phyloP scores from a whole-genome alignment of 2,797 vertebrate genomes.

The Morus bassanus region DNA sequence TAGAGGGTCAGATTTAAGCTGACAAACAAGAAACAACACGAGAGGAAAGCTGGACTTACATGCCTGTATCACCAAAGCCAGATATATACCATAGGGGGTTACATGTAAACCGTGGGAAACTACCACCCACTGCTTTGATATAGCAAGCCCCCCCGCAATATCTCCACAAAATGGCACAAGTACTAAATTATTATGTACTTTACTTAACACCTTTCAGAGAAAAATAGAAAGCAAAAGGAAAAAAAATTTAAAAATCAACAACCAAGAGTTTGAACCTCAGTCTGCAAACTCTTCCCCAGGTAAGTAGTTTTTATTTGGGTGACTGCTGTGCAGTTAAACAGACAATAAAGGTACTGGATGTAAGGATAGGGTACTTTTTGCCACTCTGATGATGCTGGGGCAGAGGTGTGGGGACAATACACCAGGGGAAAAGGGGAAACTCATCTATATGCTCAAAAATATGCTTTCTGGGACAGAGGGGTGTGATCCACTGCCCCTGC shows the following conservation, averaged over 20 bases:
- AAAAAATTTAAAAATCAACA: not conserved
- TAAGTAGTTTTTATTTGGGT: not conserved
- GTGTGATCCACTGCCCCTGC: not conserved
- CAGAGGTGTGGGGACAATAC: not conserved
- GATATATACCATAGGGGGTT: not conserved
- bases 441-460: not conserved
- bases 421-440: not conserved
- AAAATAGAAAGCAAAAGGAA: not conserved
- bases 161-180: not conserved
- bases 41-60: not conserved
- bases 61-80: not conserved
- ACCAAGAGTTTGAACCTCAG: not conserved
- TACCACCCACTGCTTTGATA: not conserved
- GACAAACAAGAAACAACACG: not conserved
- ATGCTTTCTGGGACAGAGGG: not conserved
- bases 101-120: not conserved
- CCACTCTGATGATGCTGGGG: not conserved
- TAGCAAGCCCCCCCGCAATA: rapidly evolving
- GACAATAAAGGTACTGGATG: not conserved
- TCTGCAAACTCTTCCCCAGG: not conserved
- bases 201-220: not conserved
- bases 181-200: not conserved
- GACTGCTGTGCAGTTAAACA: not conserved
- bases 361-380: not conserved
- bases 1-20: not conserved